Conservation (phyloP, 2,113 vertebrate genomes). For the Sporophila hypoxantha region DNA sequence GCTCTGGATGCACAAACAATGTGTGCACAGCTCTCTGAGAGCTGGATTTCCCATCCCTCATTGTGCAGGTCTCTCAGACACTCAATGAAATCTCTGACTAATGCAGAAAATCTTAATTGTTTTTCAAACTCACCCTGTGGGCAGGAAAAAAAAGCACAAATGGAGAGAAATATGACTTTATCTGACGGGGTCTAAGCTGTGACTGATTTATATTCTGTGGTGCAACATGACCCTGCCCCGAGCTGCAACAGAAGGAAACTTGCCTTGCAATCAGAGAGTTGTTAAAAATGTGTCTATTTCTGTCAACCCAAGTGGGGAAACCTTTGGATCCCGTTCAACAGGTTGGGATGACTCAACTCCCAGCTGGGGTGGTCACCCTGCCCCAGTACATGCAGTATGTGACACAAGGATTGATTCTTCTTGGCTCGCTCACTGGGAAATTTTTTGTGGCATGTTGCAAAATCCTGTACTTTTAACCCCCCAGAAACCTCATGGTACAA, state of each 20-base stretch:
- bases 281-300: neutral
- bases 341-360: neutral
- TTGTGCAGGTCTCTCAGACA: neutral
- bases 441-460: neutral
- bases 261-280: neutral
- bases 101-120: neutral
- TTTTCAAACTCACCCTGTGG: neutral
- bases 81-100: neutral
- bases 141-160: neutral
- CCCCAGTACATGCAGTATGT: neutral
- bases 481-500: neutral
- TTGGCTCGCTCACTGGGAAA: neutral
- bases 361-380: neutral
- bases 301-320: neutral
- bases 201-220: neutral
- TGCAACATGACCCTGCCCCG: neutral
- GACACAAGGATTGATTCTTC: neutral
- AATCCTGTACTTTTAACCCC: neutral
- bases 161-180: neutral
- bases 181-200: neutral
- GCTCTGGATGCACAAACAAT: neutral
- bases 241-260: neutral
- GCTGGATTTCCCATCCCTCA: neutral
- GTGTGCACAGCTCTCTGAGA: neutral
- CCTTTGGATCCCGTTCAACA: neutral